A percentile compares a stretch with the other conserved stretches of the same genome.
phyloP scores from a whole-genome alignment of 2,113 vertebrate species.

The Dolichallabes microphthalmus region DNA sequence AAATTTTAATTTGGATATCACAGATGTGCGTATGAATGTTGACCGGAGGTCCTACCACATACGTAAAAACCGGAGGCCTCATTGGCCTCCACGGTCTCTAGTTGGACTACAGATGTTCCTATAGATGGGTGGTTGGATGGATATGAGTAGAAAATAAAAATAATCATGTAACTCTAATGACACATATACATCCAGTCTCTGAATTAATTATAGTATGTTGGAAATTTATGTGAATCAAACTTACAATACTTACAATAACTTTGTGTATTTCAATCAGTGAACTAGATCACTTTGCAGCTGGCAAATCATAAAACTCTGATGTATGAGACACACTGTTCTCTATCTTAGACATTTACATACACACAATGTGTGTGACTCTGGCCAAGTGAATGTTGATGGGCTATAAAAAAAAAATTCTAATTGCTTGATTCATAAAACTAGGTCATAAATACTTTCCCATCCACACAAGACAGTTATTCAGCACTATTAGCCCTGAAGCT shows the following conservation, averaged over 20 bases:
- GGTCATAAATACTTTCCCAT: conserved; percentile 18
- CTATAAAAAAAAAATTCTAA: neutral
- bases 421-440: conserved; percentile 31
- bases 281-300: conserved; percentile 43
- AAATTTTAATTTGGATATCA: too few species aligned
- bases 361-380: neutral
- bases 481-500: neutral
- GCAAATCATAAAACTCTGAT: conserved; percentile 32
- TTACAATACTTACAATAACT: too few species aligned
- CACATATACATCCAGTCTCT: neutral
- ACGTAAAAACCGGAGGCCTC: too few species aligned
- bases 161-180: neutral
- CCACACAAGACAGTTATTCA: conserved; percentile 17
- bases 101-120: too few species aligned
- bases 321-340: conserved; percentile 19
- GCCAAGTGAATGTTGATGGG: neutral
- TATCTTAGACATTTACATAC: neutral
- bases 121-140: too few species aligned
- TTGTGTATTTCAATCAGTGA: neutral
- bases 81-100: too few species aligned
- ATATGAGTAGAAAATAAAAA: neutral
- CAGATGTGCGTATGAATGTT: too few species aligned
- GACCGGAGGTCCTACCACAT: too few species aligned
- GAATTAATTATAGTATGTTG: neutral
- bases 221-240: neutral